Evolutionary conservation across 2,888 invertebrate genomes (phyloP).

Genomic region (Aelia acuminata): DNA sequence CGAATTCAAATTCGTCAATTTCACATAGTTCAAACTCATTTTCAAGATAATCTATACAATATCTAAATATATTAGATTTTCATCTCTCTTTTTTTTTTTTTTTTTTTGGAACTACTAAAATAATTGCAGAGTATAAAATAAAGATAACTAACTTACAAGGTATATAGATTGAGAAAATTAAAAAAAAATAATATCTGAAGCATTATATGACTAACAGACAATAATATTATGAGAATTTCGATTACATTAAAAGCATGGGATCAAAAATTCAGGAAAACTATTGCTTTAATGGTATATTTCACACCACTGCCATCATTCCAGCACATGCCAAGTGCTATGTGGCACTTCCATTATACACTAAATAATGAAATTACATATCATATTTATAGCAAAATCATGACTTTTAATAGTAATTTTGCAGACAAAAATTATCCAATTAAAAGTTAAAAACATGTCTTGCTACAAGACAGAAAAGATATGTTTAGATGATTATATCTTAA

Average conservation of each 20-base stretch:
- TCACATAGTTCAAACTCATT: conserved; percentile 24
- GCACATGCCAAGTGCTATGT: background rate
- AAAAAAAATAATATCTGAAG: background rate
- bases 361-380: background rate
- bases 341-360: background rate
- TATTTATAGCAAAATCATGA: background rate
- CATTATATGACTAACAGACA: background rate
- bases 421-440: background rate
- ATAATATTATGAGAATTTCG: conserved; percentile 5
- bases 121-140: background rate
- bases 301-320: conserved; percentile 2
- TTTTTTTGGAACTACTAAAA: conserved; percentile 2
- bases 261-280: conserved; percentile 1
- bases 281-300: background rate
- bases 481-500: conserved; percentile 11
- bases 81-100: background rate
- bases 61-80: background rate
- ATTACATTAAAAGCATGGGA: conserved; percentile 30
- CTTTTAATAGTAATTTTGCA: background rate
- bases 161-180: background rate
- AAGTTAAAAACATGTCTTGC: conserved; percentile 2
- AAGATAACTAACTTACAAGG: conserved; percentile 31
- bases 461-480: conserved; percentile 45
- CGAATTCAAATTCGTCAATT: background rate
- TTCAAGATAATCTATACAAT: background rate